Conservation (phyloP, 2,113 vertebrate genomes). For the Vireo altiloquus region DNA sequence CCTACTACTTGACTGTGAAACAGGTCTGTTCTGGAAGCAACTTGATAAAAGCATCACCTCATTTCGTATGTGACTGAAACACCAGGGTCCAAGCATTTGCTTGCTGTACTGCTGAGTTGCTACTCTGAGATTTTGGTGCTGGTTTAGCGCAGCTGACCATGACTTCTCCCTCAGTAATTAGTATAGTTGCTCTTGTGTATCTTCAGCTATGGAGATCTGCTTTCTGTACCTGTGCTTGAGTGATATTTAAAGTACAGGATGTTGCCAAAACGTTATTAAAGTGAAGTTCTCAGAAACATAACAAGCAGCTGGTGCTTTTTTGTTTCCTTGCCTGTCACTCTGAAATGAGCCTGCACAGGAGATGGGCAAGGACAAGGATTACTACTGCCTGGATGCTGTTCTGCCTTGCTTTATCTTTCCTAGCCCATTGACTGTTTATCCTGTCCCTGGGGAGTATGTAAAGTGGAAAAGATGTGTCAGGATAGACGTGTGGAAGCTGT, state of each 20-base stretch:
- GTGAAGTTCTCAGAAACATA: conserved; percentile 1
- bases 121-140: neutral
- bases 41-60: neutral
- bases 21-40: neutral
- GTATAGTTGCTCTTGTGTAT: neutral
- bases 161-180: neutral
- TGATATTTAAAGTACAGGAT: conserved; percentile 43
- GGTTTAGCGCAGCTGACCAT: neutral
- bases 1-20: neutral
- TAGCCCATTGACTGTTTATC: neutral
- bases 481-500: neutral
- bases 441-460: neutral
- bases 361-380: neutral
- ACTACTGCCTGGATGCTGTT: neutral
- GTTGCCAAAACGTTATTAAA: conserved; percentile 62
- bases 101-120: conserved; percentile 17
- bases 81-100: neutral
- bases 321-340: neutral
- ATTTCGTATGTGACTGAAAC: neutral
- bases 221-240: conserved; percentile 47
- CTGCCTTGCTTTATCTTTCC: neutral
- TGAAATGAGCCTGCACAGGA: neutral
- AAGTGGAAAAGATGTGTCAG: neutral
- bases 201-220: conserved; percentile 28
- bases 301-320: neutral